Conservation (phyloP, 2,888 invertebrate species). For the Habroteleia sp. region DNA sequence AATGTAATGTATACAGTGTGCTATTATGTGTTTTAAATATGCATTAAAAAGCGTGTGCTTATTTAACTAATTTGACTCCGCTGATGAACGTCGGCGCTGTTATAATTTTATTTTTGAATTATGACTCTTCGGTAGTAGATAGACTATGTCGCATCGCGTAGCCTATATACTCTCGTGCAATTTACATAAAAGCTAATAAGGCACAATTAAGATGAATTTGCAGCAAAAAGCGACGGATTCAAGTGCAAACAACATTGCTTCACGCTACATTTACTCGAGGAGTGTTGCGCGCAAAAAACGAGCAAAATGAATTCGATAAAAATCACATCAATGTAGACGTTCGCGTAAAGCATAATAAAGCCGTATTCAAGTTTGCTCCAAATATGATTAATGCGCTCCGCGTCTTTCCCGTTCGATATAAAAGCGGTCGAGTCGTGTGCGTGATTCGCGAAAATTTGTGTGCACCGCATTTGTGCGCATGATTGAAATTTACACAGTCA, state of each 20-base stretch:
- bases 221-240: conserved; percentile 17
- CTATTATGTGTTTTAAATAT: no score
- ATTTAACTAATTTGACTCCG: no score
- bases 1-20: no score
- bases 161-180: neutral
- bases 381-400: conserved; percentile 50
- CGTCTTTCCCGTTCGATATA: conserved; percentile 41
- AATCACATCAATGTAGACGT: conserved; percentile 22
- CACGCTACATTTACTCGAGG: conserved; percentile 25
- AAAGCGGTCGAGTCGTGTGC: conserved; percentile 26
- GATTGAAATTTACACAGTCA: conserved; percentile 38
- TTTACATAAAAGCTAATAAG: conserved; percentile 34
- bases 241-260: conserved; percentile 24
- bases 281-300: conserved; percentile 9
- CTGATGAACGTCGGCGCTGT: no score
- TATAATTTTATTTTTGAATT: no score
- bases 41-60: no score
- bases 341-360: conserved; percentile 33
- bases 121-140: neutral
- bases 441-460: conserved; percentile 35
- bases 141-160: conserved; percentile 6
- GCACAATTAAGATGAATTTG: conserved; percentile 21
- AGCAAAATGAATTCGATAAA: conserved; percentile 41
- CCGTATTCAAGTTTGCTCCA: conserved; percentile 33
- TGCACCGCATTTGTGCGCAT: conserved; percentile 49